Percentiles rank a stretch among this genome's conserved stretches.
phyloP scores from a whole-genome alignment of 2,113 vertebrate genomes.

The Sorex araneus region DNA sequence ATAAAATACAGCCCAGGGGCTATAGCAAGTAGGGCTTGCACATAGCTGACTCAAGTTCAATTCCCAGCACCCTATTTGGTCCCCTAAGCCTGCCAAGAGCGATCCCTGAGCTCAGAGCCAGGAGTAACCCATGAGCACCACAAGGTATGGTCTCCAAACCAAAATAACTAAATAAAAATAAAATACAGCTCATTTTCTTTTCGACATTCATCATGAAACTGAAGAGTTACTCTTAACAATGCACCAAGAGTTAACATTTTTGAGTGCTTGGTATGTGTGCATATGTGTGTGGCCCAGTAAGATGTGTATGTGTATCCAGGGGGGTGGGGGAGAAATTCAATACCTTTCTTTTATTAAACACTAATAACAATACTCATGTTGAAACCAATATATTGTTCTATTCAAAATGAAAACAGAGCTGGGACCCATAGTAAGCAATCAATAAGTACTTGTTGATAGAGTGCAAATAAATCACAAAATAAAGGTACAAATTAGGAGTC shows the following conservation, averaged over 20 bases:
- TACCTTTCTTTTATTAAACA: conserved; percentile 28
- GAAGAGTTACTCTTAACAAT: neutral
- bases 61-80: too few species aligned
- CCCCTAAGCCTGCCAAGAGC: too few species aligned
- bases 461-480: conserved; percentile 76
- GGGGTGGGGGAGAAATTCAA: conserved; percentile 7
- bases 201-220: conserved; percentile 12
- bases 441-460: conserved; percentile 66
- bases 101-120: too few species aligned
- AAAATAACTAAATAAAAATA: too few species aligned
- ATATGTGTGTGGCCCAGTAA: neutral
- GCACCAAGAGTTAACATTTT: conserved; percentile 8
- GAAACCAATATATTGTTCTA: conserved; percentile 65
- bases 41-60: too few species aligned
- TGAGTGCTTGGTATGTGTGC: neutral
- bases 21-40: too few species aligned
- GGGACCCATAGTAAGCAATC: conserved; percentile 48
- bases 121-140: too few species aligned
- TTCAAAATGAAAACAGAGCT: conserved; percentile 58
- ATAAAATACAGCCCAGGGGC: too few species aligned
- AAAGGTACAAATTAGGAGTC: conserved; percentile 74
- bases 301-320: conserved; percentile 9
- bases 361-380: conserved; percentile 5
- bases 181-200: conserved; percentile 51
- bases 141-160: too few species aligned